These are phyloP conservation scores for Mellilla xanthometata DNA, from an alignment of 2,888 invertebrate genomes.

Conservation along the genomic window DNA sequence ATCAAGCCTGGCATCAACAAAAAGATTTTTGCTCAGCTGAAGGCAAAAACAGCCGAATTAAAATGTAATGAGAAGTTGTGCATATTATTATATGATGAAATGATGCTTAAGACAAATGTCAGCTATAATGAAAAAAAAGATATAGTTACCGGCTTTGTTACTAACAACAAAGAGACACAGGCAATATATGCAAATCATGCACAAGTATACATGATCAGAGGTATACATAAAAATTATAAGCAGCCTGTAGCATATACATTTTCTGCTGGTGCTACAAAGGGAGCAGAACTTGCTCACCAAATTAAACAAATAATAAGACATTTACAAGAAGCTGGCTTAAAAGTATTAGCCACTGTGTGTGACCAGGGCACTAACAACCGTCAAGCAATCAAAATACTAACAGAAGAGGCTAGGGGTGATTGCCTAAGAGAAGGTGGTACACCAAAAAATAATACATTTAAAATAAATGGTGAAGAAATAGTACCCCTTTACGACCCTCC, in stretches of 20 bases:
- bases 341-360: conserved; percentile 33
- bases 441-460: conserved; percentile 21
- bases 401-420: conserved; percentile 28
- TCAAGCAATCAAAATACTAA: conserved; percentile 25
- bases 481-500: conserved; percentile 33
- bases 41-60: conserved; percentile 26
- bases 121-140: conserved; percentile 33
- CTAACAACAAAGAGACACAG: conserved; percentile 18
- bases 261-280: conserved; percentile 31
- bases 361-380: conserved; percentile 36
- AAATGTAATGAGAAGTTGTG: conserved; percentile 27
- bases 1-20: conserved; percentile 30
- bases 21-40: conserved; percentile 31
- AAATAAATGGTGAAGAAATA: conserved; percentile 28
- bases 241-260: conserved; percentile 33
- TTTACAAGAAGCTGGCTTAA: conserved; percentile 30
- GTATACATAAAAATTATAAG: conserved; percentile 35
- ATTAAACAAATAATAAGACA: conserved; percentile 27
- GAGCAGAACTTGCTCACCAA: conserved; percentile 31
- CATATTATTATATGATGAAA: conserved; percentile 36
- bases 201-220: conserved; percentile 34
- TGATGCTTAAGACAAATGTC: conserved; percentile 31
- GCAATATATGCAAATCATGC: conserved; percentile 35
- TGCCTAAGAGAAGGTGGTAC: conserved; percentile 18
- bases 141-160: conserved; percentile 32